Evolutionary conservation across 2,888 invertebrate species (phyloP), one percentile per base, ranked within the genome.

Genomic region (Heliconius ethilla): DNA sequence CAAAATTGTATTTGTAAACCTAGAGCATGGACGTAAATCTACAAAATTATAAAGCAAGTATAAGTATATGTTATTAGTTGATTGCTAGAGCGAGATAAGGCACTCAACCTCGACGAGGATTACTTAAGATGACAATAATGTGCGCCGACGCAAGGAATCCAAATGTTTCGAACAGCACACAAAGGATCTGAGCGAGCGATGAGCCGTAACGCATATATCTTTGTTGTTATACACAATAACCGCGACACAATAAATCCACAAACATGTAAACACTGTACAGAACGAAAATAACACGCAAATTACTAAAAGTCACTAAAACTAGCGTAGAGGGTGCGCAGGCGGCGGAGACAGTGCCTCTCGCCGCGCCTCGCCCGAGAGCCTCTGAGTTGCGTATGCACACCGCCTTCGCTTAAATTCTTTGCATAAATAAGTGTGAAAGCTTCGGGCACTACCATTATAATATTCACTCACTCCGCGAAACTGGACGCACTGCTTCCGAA

Each of bases 391-490:
- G 87, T 88, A 89, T 89, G 89, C 90, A 91, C 90, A 91, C 90
- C 91, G 93, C 94, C 94, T 90, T 92, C 92, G 86, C 89, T 91
- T 89, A 83, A 93, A 94, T 94, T 93, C 92, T 91, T 93, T 92
- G 94, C 92, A 93, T 94, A 91, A 91, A 93, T 92, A 94, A 91
- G 86, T 88, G 91, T 90, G 93, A 94, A 93, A 93, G 92, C 93
- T 81, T 83, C 82, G 85, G 81, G 84, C 86, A 86, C 80, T 83
- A 82, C 80, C 76, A 85, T 85, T 85, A 59, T 83, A 33, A 82
- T 84, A 84, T 82, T 85, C 88, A 88, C 87, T 87, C 92, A 92
- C 92, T 91, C 87, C 88, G 84, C 87, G 83, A 84, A 87, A 88
- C 84, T 83, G 77, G 81, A 84, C 83, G 84, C 92, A 92, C 93